Base-by-base conservation (phyloP, 2,797 vertebrate genomes). In the Labeo calbasu region DNA sequence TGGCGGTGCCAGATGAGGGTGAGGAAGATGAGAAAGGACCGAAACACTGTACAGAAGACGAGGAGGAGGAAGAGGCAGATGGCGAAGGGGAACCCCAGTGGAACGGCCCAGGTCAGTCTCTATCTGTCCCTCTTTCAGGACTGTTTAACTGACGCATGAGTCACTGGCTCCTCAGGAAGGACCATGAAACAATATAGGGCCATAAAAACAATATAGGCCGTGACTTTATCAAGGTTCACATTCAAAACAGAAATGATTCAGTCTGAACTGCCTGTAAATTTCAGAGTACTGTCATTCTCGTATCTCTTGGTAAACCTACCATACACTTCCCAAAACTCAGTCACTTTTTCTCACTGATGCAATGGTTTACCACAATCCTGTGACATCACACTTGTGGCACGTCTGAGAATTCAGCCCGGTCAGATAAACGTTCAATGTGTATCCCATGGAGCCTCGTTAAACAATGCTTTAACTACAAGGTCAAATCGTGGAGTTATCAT, bases 51-150 rank as follows among this genome's bases (percentile, higher is more conserved):
- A 69, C 86, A 0, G 90, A 91, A 32, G 93, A 92, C 71, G 80
- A 92, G 87, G 88, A 93, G 84, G 88, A 0, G 0, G 93, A 92
- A 32, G 92, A 95, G 25, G 92, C 1, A 89, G 85, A 81, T 0
- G 65, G 75, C 0, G 90, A 88, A 68, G 93, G 93, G 21, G 17
- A 15, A 1, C 88, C 90, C 1, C 28, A 48, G 0, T 98, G 97
- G 97, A 95, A 89, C 0, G 95, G 96, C 51, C 98, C 98, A 94
- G 98, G 98, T 99, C 89, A 93, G 92, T 91, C 11, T 36, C 0
- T 21, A 77, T 55, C 71, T 25, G 69, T 81, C 55, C 57, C 63
- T 83, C 15, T 73, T 68, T 75, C 55, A 82, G 63, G 55, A 73
- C 65, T 71, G 53, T 36, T 50, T 43, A 53, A 68, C 51, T 75